These are phyloP conservation scores for Sitta europaea DNA, from an alignment of 2,113 vertebrate species.

Conservation along the genomic window DNA sequence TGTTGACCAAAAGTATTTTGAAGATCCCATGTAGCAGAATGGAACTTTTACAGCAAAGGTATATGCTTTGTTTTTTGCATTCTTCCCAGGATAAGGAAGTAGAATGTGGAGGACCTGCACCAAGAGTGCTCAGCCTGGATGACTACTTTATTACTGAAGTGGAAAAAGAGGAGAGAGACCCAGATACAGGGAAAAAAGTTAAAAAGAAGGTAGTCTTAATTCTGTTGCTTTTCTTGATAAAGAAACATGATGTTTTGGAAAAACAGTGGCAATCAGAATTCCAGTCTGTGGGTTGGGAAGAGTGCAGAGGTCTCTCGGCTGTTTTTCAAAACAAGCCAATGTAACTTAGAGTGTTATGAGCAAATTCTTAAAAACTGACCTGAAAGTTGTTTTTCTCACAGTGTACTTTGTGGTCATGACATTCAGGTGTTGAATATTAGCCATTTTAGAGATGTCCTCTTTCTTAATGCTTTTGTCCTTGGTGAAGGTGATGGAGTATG, in stretches of 20 bases:
- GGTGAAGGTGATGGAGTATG: constrained; percentile 90
- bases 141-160: constrained; percentile 98
- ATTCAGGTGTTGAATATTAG: neutral
- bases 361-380: neutral
- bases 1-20: neutral
- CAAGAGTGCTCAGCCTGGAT: constrained; percentile 93
- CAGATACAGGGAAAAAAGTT: constrained; percentile 90
- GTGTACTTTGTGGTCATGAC: neutral
- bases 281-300: neutral
- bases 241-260: neutral
- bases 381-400: neutral
- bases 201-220: constrained; percentile 86
- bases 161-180: constrained; percentile 93
- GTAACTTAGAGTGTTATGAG: neutral
- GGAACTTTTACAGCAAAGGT: neutral
- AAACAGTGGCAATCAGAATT: neutral
- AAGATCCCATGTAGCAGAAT: neutral
- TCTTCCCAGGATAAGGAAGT: constrained; percentile 92
- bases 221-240: neutral
- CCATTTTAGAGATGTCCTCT: neutral
- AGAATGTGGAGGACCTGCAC: constrained; percentile 94
- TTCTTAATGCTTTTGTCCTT: constrained; percentile 17
- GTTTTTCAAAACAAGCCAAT: neutral
- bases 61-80: neutral
- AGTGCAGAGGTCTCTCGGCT: neutral